Conservation (phyloP, 2,888 invertebrate genomes). For the Eilema sororculum region DNA sequence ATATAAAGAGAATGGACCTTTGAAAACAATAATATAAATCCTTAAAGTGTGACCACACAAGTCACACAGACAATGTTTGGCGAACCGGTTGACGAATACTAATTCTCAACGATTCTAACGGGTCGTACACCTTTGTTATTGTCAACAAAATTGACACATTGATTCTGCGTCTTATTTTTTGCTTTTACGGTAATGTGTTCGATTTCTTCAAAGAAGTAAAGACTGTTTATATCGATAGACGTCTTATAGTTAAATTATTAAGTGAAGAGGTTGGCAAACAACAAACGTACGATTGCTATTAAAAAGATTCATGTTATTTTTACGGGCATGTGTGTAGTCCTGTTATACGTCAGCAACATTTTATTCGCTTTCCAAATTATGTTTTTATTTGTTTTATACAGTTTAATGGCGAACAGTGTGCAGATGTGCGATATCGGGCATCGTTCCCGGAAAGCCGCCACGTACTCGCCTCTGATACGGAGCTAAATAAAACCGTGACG, state of each 20-base stretch:
- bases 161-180: constrained; percentile 34
- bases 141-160: constrained; percentile 33
- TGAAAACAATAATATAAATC: constrained; percentile 40
- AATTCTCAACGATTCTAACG: constrained; percentile 43
- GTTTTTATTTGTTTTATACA: constrained; percentile 51
- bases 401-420: constrained; percentile 50
- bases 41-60: constrained; percentile 29
- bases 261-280: constrained; percentile 12
- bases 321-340: constrained; percentile 18
- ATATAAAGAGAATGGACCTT: constrained; percentile 29
- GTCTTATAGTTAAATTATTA: not conserved
- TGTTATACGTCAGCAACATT: constrained; percentile 33
- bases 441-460: constrained; percentile 63
- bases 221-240: constrained; percentile 2
- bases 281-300: constrained; percentile 6
- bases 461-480: constrained; percentile 51
- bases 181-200: not conserved
- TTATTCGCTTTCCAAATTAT: constrained; percentile 39
- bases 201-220: not conserved
- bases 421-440: constrained; percentile 58
- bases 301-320: constrained; percentile 25
- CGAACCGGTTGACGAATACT: constrained; percentile 42
- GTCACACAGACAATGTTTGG: constrained; percentile 27
- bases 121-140: constrained; percentile 50
- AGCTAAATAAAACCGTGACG: constrained; percentile 66